Evolutionary conservation across 35 echinoderm and acorn worm species (phyloP).

Genomic region (Lytechinus variegatus): DNA sequence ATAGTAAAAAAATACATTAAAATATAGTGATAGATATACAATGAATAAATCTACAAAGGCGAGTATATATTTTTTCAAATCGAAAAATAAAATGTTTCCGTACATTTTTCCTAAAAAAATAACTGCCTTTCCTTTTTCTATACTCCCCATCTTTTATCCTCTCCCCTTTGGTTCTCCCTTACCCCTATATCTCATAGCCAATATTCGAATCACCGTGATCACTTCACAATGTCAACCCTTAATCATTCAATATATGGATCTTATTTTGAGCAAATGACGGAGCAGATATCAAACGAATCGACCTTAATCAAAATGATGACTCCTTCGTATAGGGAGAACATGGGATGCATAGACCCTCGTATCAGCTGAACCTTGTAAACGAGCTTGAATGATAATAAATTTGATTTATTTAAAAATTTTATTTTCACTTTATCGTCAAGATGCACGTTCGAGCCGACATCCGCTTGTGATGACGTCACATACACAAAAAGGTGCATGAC

Average conservation of each 20-base stretch:
- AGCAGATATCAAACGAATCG: not conserved
- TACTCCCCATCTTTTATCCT: not conserved
- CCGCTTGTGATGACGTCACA: slow-evolving; percentile 1
- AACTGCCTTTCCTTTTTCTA: not conserved
- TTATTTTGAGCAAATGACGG: slow-evolving; percentile 12
- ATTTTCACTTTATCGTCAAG: slow-evolving; percentile 32
- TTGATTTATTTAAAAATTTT: slow-evolving; percentile 47
- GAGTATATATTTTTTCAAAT: too few species aligned
- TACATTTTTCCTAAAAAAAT: too few species aligned
- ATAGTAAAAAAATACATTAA: too few species aligned
- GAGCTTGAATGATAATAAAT: slow-evolving; percentile 30
- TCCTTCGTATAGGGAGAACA: not conserved
- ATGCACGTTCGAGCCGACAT: slow-evolving; percentile 17
- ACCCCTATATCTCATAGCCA: not conserved
- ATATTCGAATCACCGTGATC: not conserved
- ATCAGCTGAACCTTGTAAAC: slow-evolving; percentile 21
- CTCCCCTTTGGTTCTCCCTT: not conserved
- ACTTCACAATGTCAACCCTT: not conserved
- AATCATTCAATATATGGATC: slow-evolving; percentile 5
- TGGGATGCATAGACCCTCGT: not conserved
- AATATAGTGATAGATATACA: too few species aligned
- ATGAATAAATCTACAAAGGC: too few species aligned
- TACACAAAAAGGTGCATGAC: slow-evolving; percentile 4
- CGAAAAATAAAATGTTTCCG: too few species aligned
- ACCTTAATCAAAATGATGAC: not conserved